Percentiles rank a stretch among this genome's conserved stretches.
These are phyloP conservation scores for Pygmarrhopalites habei DNA, from an alignment of 1,140 invertebrate species.

Conservation along the genomic window DNA sequence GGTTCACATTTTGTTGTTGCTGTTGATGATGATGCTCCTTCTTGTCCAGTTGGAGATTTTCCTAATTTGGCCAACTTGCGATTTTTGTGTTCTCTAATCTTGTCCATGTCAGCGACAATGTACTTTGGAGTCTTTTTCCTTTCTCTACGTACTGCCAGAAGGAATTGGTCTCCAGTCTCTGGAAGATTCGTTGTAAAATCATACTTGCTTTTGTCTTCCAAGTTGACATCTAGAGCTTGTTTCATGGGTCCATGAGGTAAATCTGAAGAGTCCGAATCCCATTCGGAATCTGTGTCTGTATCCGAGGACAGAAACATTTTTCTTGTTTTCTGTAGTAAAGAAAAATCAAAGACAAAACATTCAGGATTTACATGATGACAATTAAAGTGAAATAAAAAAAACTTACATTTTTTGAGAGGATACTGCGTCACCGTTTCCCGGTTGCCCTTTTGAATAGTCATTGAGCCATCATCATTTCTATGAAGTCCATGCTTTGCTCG, in stretches of 20 bases:
- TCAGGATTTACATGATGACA: too few species aligned
- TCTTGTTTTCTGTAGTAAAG: not conserved
- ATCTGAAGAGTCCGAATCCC: constrained; percentile 10
- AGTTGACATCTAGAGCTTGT: constrained; percentile 3
- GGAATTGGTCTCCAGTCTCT: constrained; percentile 29
- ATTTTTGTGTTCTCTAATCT: not conserved
- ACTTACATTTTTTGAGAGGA: too few species aligned
- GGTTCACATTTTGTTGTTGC: too few species aligned
- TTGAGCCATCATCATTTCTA: too few species aligned
- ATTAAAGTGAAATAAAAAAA: too few species aligned
- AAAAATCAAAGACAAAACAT: too few species aligned
- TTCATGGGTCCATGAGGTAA: not conserved
- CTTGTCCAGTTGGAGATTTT: too few species aligned
- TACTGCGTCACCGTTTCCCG: too few species aligned
- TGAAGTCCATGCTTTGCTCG: too few species aligned
- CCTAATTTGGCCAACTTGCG: too few species aligned
- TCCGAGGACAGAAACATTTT: not conserved
- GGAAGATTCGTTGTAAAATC: constrained; percentile 15
- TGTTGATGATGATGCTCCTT: too few species aligned
- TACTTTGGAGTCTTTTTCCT: constrained; percentile 20
- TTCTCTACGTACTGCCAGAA: constrained; percentile 26
- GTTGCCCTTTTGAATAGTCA: too few species aligned
- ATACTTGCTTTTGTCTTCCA: constrained; percentile 17
- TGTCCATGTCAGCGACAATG: constrained; percentile 13
- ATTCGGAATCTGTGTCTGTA: constrained; percentile 7